Conservation (phyloP, 2,797 vertebrate species). For the Platalea minor region DNA sequence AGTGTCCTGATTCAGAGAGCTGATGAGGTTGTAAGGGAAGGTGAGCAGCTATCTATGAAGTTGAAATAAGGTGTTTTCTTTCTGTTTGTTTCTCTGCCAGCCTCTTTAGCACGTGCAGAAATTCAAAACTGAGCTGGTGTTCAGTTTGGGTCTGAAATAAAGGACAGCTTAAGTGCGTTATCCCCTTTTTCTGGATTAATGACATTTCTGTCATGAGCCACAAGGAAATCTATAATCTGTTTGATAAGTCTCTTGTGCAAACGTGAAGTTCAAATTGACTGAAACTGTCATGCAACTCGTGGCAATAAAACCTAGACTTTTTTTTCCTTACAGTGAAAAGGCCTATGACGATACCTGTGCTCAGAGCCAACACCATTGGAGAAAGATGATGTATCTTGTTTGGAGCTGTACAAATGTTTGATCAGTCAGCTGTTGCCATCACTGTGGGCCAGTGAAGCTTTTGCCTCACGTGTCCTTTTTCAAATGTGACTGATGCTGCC, state of each 20-base stretch:
- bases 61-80: background rate
- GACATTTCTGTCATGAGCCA: rapidly evolving
- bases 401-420: background rate
- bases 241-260: background rate
- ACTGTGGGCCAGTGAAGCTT: background rate
- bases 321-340: background rate
- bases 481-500: background rate
- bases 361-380: background rate
- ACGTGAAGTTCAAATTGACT: background rate
- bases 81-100: background rate
- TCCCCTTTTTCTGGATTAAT: background rate
- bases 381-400: background rate
- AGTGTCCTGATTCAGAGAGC: background rate
- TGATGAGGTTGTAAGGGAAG: background rate
- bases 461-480: rapidly evolving
- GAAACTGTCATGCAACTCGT: background rate
- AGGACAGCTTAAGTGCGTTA: background rate
- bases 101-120: background rate
- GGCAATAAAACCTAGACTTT: background rate
- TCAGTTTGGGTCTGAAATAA: background rate
- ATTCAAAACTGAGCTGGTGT: background rate
- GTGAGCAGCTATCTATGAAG: background rate
- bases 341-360: background rate
- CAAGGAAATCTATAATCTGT: background rate
- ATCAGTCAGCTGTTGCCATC: background rate